Evolutionary conservation across 1,140 invertebrate genomes (phyloP).

Genomic region (Zaprionus tsacasi): DNA sequence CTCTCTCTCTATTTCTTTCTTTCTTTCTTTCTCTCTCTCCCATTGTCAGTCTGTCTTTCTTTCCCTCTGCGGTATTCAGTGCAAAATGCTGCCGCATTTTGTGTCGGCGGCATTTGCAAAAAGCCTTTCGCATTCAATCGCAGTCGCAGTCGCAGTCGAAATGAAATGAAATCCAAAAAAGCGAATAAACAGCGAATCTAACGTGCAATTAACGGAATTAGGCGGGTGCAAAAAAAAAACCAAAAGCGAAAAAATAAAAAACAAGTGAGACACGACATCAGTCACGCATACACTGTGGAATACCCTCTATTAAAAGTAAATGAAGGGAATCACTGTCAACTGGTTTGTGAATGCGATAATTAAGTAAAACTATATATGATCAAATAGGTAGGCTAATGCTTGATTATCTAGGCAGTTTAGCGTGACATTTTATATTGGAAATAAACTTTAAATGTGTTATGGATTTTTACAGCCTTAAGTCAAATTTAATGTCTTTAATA

Average conservation of each 20-base stretch:
- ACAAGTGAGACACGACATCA: conserved; percentile 26
- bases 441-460: not conserved
- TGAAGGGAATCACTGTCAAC: not conserved
- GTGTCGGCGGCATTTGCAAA: conserved; percentile 34
- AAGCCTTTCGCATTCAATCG: conserved; percentile 21
- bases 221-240: conserved; percentile 29
- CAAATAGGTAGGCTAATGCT: not conserved
- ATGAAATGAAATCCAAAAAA: conserved; percentile 36
- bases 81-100: conserved; percentile 41
- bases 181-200: conserved; percentile 28
- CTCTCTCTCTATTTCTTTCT: not conserved
- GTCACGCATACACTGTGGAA: not conserved
- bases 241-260: conserved; percentile 24
- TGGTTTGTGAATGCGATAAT: too few relatives aligned
- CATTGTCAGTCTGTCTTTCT: not conserved
- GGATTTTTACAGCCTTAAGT: not conserved
- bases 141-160: conserved; percentile 32
- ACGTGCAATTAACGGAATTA: conserved; percentile 50
- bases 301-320: not conserved
- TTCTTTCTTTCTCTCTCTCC: not conserved
- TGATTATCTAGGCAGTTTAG: not conserved
- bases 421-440: not conserved
- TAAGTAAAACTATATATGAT: not conserved
- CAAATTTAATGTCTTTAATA: not conserved
- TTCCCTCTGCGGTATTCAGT: conserved; percentile 19